A percentile compares a stretch with the other conserved stretches of the same genome.
phyloP scores from a whole-genome alignment of 2,113 vertebrate species.

The Oncorhynchus keta region DNA sequence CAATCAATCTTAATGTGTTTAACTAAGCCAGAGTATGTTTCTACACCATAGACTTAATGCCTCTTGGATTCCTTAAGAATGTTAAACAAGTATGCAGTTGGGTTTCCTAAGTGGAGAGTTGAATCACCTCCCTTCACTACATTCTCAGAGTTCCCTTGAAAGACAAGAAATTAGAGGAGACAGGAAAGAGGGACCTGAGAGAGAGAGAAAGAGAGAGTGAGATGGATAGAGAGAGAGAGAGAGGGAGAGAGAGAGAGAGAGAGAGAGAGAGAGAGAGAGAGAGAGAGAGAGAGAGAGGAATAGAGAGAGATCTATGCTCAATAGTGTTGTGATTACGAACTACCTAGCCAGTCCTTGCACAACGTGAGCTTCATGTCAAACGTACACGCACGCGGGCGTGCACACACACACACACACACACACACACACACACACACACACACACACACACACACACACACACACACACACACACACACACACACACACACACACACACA shows the following conservation, averaged over 20 bases:
- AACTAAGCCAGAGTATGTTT: constrained; percentile 39
- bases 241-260: constrained; percentile 13
- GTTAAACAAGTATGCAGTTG: constrained; percentile 37
- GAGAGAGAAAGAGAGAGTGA: constrained; percentile 25
- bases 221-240: neutral
- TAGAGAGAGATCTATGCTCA: constrained; percentile 38
- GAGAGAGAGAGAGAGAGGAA: neutral
- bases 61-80: neutral
- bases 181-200: neutral
- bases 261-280: neutral
- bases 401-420: too few relatives aligned
- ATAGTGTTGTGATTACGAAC: constrained; percentile 58
- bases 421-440: too few relatives aligned
- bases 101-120: constrained; percentile 10
- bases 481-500: constrained; percentile 24
- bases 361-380: constrained; percentile 49
- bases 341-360: constrained; percentile 47
- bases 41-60: constrained; percentile 26
- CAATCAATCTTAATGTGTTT: constrained; percentile 46
- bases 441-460: too few relatives aligned
- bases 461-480: neutral
- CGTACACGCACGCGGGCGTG: constrained; percentile 40
- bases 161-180: too few relatives aligned
- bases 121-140: neutral
- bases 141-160: neutral